Base-by-base conservation (phyloP, 2,888 invertebrate species). In the Notodonta ziczac region DNA sequence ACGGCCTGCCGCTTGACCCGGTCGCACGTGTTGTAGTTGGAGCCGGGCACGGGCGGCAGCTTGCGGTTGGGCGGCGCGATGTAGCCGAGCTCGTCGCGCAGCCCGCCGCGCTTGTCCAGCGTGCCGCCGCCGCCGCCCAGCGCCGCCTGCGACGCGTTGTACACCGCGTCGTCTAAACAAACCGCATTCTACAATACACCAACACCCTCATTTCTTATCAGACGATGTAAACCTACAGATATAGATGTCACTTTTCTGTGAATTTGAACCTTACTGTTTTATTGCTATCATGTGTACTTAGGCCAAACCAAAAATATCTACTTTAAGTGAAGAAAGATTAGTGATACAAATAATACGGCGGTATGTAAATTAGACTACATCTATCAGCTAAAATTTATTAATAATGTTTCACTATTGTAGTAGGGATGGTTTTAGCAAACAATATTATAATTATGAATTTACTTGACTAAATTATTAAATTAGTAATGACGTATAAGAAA, bases 1-100 rank as follows among this genome's bases (percentile, higher is more conserved):
- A 97, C 97, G 91, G 97, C 97, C 96, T 98, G 98, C 94, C 98
- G 96, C 95, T 98, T 98, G 94, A 98, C 97, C 83, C 98, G 95
- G 93, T 98, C 98, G 91, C 98, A 98, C 42, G 98, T 98, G 89
- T 98, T 98, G 94, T 98, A 98, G 93, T 98, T 98, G 60, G 97
- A 97, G 75, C 98, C 98, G 60, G 98, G 98, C 8, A 98, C 98
- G 32, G 98, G 98, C 0, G 98, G 98, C 62, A 98, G 95, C 89
- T 98, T 98, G 78, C 98, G 95, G 91, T 98, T 98, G 60, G 98
- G 98, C 32, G 98, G 98, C 0, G 98, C 98, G 88, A 98, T 98
- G 92, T 98, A 98, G 60, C 98, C 98, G 44, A 98, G 95, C 86
- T 98, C 98, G 85, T 98, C 98, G 42, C 98, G 95, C 42, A 98